Base-by-base conservation (phyloP, 1,140 invertebrate genomes). In the Drosophila grimshawi region DNA sequence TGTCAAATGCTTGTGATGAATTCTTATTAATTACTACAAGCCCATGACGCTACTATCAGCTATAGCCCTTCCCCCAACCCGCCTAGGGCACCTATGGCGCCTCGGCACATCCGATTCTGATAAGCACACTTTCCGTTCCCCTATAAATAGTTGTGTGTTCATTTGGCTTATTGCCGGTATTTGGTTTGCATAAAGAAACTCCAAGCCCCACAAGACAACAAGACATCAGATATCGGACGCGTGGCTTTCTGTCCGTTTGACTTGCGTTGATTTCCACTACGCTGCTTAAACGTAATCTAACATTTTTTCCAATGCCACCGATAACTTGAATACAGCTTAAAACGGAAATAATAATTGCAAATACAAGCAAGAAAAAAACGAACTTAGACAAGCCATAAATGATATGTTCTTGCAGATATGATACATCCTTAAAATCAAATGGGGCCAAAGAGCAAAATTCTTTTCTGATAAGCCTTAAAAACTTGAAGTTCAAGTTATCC, bases 21-120 rank as follows among this genome's bases (percentile, higher is more conserved):
- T 85, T 78, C 81, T 78, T 78, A 81, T 86, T 81, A 75, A 74
- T 85, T 86, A 67, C 57, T 64, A 33, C 63, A 35, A 65, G 19
- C 59, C 37, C 49, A 30, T 39, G 51, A 41, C 43, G 30, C 7
- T 32, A 37, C 59, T 71, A 69, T 60, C 53, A 43, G n/a, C 33
- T 33, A 32, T 37, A 43, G 39, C 43, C 29, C 41, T 27, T 39
- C 7, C n/a, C 6, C 33, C 5, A 33, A n/a, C 7, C n/a, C 48
- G 6, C 32, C 51, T 2, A 33, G 60, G 29, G 7, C 30, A 27
- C 33, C 29, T 37, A n/a, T 27, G 39, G 63, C 63, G 41, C 63
- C 66, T 61, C 4, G 11, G n/a, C 48, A 55, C 66, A 48, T 48
- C 33, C 29, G 27, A 37, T 19, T 57, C 5, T 45, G 78, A 66